Conservation (phyloP, 2,797 vertebrate genomes). For the Tenualosa ilisha region DNA sequence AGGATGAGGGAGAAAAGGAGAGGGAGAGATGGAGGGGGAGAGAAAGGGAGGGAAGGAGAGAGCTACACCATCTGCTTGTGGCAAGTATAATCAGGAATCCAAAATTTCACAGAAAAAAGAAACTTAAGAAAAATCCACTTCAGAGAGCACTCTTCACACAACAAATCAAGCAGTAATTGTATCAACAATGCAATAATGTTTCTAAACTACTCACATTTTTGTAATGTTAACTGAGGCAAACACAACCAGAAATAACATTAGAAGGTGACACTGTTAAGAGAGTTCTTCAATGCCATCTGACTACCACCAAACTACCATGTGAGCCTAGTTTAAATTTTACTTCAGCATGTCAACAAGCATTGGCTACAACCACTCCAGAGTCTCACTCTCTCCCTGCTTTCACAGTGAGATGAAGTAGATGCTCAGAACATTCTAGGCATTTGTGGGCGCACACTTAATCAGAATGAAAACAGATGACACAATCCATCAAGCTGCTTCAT, state of each 20-base stretch:
- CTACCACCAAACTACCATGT: neutral
- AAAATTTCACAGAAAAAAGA: neutral
- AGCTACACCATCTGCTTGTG: constrained; percentile 14
- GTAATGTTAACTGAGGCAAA: neutral
- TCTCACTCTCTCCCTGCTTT: constrained; percentile 26
- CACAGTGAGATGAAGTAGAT: constrained; percentile 34
- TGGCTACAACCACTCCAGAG: neutral
- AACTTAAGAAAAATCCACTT: neutral
- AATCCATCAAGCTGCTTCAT: constrained; percentile 44
- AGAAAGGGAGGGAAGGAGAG: neutral
- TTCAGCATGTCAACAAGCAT: neutral
- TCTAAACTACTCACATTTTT: neutral
- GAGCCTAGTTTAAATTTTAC: neutral
- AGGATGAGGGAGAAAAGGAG: neutral
- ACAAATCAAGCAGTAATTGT: constrained; percentile 1
- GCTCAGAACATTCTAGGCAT: constrained; percentile 32
- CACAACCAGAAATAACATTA: neutral
- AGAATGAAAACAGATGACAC: constrained; percentile 58
- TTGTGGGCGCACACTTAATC: constrained; percentile 40
- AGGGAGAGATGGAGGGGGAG: neutral
- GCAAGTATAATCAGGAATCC: neutral
- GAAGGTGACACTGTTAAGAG: neutral
- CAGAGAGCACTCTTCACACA: neutral
- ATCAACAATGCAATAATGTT: neutral
- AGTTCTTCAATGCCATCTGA: neutral